Evolutionary conservation across 2,797 vertebrate genomes (phyloP).

Genomic region (Sebastes steindachneri): DNA sequence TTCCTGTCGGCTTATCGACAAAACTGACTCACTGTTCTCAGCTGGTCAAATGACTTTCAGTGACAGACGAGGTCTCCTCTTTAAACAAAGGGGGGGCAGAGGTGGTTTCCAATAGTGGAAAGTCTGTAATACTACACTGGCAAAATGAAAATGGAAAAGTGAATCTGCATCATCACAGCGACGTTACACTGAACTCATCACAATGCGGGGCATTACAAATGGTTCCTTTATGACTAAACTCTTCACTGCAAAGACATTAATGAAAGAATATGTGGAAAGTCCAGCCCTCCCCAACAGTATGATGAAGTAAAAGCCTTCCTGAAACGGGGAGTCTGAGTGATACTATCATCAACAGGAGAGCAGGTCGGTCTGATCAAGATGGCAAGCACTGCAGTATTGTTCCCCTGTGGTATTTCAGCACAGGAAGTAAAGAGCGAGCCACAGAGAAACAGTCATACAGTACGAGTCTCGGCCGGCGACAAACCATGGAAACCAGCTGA

Average conservation of each 20-base stretch:
- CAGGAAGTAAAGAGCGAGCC: slow-evolving; percentile 68
- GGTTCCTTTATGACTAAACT: slow-evolving; percentile 33
- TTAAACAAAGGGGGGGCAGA: slow-evolving; percentile 66
- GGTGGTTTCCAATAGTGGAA: slow-evolving; percentile 70
- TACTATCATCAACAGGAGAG: slow-evolving; percentile 15
- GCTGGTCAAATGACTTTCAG: slow-evolving; percentile 69
- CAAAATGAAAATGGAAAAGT: slow-evolving; percentile 24
- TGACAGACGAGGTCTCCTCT: slow-evolving; percentile 75
- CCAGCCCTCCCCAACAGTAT: not conserved
- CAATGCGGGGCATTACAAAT: not conserved
- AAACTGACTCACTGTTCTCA: slow-evolving; percentile 73
- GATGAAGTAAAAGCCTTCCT: slow-evolving; percentile 46
- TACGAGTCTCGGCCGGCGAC: slow-evolving; percentile 5
- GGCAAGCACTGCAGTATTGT: slow-evolving; percentile 40
- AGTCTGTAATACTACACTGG: slow-evolving; percentile 26
- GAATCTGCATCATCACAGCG: not conserved
- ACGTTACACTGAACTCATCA: not conserved
- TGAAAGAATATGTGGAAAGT: slow-evolving; percentile 29
- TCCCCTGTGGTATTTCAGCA: slow-evolving; percentile 55
- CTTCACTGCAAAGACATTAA: slow-evolving; percentile 15
- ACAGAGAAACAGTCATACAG: slow-evolving; percentile 48
- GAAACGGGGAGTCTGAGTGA: slow-evolving; percentile 14
- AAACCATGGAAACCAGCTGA: slow-evolving; percentile 46
- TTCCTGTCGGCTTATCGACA: slow-evolving; percentile 78
- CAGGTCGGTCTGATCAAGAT: slow-evolving; percentile 32